Percentiles rank a stretch among this genome's conserved stretches.
Evolutionary conservation across 2,888 invertebrate genomes (phyloP).

Genomic region (Mesoligia furuncula): DNA sequence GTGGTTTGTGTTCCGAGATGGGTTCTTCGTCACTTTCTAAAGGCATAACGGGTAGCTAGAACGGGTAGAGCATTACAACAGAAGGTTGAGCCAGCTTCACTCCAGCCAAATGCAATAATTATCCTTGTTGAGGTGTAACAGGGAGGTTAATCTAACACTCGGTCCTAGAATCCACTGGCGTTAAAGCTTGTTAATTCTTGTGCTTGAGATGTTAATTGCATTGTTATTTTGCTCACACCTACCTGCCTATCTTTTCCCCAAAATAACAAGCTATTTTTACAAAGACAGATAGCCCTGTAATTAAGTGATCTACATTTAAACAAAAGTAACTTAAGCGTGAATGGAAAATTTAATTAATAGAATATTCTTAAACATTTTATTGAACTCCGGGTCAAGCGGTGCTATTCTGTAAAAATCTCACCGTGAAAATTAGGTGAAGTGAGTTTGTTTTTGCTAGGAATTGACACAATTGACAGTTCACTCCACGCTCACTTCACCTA

Average conservation of each 20-base stretch:
- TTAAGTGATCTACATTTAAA: conserved; percentile 18
- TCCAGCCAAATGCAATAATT: conserved; percentile 6
- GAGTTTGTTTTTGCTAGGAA: too few species aligned
- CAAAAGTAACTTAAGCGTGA: conserved; percentile 12
- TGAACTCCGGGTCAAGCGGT: not conserved
- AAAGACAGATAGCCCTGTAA: not conserved
- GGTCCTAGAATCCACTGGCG: not conserved
- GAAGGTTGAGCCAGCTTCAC: conserved; percentile 1
- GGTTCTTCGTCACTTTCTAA: not conserved
- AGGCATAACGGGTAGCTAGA: not conserved
- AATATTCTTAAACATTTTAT: conserved; percentile 30
- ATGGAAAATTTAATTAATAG: conserved; percentile 21
- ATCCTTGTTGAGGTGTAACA: not conserved
- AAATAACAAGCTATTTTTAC: not conserved
- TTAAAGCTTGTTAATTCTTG: not conserved
- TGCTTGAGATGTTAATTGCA: not conserved
- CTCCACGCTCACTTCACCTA: too few species aligned
- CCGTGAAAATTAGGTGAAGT: too few species aligned
- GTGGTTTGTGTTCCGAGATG: not conserved
- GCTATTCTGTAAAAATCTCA: too few species aligned
- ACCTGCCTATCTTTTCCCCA: not conserved
- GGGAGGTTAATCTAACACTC: not conserved
- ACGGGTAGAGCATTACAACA: not conserved
- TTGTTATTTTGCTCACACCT: not conserved
- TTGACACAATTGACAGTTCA: too few species aligned